Conservation (phyloP, 2,888 invertebrate species). For the Hyppa rectilinea region DNA sequence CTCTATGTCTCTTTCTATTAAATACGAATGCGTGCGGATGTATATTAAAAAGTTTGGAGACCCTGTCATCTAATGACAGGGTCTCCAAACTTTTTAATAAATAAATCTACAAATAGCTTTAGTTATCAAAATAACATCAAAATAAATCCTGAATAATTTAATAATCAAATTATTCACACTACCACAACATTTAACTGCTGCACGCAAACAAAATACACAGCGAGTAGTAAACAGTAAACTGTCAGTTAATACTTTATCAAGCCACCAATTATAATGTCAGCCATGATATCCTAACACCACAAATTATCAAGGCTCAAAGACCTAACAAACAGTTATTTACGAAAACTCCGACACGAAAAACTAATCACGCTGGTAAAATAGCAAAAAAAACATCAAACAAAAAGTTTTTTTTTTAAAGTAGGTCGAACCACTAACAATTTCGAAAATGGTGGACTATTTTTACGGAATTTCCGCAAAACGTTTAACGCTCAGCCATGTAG, state of each 20-base stretch:
- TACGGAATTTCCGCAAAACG: neutral
- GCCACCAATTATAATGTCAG: conserved; percentile 10
- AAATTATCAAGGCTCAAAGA: conserved; percentile 6
- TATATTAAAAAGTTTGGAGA: neutral
- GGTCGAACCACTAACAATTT: neutral
- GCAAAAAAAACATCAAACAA: neutral
- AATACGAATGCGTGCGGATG: neutral
- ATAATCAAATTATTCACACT: neutral
- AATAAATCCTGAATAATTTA: neutral
- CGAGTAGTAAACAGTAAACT: neutral
- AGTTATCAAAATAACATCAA: neutral
- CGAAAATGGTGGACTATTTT: neutral
- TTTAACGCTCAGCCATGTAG: neutral
- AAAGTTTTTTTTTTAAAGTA: neutral
- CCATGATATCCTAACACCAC: neutral
- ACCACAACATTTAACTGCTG: neutral
- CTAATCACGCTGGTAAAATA: conserved; percentile 2
- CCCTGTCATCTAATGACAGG: too few relatives aligned
- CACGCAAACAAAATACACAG: neutral
- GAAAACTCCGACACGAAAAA: neutral
- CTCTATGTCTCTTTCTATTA: neutral
- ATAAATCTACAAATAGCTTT: neutral
- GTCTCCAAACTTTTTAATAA: too few relatives aligned
- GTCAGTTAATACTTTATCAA: too few relatives aligned
- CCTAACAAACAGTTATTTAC: conserved; percentile 14